A percentile compares a stretch with the other conserved stretches of the same genome.
Conservation (phyloP, 2,797 vertebrate genomes). For the Schizopygopsis pylzovi region DNA sequence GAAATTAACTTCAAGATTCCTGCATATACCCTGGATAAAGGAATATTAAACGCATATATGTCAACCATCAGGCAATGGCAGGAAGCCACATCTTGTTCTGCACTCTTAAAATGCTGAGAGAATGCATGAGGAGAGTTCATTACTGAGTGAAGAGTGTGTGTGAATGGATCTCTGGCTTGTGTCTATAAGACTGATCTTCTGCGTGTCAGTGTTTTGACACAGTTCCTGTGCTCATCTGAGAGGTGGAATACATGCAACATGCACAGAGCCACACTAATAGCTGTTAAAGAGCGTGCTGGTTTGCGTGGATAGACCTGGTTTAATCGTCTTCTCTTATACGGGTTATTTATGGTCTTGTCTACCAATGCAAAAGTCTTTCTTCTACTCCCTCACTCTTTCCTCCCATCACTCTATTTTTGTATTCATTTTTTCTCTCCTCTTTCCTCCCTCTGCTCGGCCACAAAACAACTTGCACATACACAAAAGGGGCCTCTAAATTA, state of each 20-base stretch:
- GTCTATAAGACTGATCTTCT: conserved; percentile 49
- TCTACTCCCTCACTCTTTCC: conserved; percentile 29
- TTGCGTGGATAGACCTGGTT: conserved; percentile 9
- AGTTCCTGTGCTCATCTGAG: conserved; percentile 24
- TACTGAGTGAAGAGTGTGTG: conserved; percentile 44
- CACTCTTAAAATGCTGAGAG: conserved; percentile 38
- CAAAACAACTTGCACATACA: conserved; percentile 11
- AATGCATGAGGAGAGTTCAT: conserved; percentile 33
- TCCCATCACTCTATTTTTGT: conserved; percentile 31
- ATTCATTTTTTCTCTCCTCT: conserved; percentile 13
- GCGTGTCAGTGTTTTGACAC: conserved; percentile 50
- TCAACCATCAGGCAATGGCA: conserved; percentile 30
- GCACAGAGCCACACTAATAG: not conserved
- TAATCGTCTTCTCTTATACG: conserved; percentile 1
- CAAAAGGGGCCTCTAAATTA: conserved; percentile 40
- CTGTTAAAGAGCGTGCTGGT: not conserved
- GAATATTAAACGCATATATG: conserved; percentile 20
- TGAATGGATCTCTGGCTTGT: conserved; percentile 54
- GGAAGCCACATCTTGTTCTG: conserved; percentile 10
- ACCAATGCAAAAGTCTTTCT: conserved; percentile 15
- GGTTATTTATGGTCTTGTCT: conserved; percentile 34
- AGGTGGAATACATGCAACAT: not conserved
- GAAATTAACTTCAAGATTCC: no score
- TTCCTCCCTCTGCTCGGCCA: not conserved
- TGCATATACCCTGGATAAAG: no score